Percentiles rank a stretch among this genome's conserved stretches.
Evolutionary conservation across 2,113 vertebrate species (phyloP).

Genomic region (Bambusicola thoracicus): DNA sequence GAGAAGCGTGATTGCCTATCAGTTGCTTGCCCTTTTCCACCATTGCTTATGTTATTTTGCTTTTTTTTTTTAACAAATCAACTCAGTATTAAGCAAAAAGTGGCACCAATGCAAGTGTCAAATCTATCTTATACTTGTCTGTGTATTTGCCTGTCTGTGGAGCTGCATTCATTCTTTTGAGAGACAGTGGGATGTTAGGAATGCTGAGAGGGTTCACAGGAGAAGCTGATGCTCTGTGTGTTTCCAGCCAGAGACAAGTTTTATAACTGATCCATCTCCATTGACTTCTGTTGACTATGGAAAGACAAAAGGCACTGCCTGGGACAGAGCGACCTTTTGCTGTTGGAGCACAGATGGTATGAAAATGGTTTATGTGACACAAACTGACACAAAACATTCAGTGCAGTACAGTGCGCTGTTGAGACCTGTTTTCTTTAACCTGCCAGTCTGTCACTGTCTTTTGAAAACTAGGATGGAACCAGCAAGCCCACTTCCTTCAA

Average conservation of each 20-base stretch:
- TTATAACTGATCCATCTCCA: neutral
- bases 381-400: neutral
- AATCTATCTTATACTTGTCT: neutral
- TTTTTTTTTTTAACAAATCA: neutral
- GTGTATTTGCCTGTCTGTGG: neutral
- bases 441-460: constrained; percentile 4
- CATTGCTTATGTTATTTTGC: neutral
- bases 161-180: neutral
- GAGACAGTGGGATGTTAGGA: neutral
- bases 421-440: constrained; percentile 25
- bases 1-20: neutral
- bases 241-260: neutral
- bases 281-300: neutral
- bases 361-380: neutral
- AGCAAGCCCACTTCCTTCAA: neutral
- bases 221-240: neutral
- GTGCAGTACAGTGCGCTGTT: neutral
- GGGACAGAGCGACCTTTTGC: neutral
- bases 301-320: constrained; percentile 22
- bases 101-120: neutral
- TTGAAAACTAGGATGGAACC: neutral
- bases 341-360: neutral
- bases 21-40: neutral
- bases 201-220: neutral
- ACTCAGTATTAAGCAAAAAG: neutral